Evolutionary conservation across 1,140 invertebrate species (phyloP).

Genomic region (Orussus abietinus): DNA sequence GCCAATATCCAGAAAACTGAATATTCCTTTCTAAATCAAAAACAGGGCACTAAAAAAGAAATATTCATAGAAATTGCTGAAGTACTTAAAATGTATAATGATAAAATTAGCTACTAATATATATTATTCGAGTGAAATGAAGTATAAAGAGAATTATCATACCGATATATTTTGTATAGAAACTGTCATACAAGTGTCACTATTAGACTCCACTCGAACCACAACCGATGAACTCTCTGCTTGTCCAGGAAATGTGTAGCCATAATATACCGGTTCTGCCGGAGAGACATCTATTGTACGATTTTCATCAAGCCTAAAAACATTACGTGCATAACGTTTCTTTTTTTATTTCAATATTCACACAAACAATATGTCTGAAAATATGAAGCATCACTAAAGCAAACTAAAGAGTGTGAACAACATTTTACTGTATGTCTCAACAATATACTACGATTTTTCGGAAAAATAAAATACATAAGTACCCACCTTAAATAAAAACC

Average conservation of each 20-base stretch:
- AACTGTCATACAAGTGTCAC: constrained; percentile 58
- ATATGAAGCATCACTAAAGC: constrained; percentile 2
- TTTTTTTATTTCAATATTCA: constrained; percentile 2
- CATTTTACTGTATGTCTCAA: constrained; percentile 7
- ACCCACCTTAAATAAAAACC: constrained; percentile 52
- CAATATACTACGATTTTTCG: constrained; percentile 1
- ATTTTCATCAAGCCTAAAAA: constrained; percentile 22
- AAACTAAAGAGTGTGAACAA: constrained; percentile 7
- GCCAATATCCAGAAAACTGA: constrained; percentile 61
- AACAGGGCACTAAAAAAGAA: constrained; percentile 59
- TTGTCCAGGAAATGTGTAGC: constrained; percentile 54
- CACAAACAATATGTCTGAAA: not conserved
- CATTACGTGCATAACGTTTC: constrained; percentile 3
- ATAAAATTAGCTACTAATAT: not conserved
- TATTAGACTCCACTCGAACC: constrained; percentile 54
- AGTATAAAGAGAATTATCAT: constrained; percentile 21
- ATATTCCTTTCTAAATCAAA: constrained; percentile 63
- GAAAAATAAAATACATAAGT: not conserved
- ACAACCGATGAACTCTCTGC: constrained; percentile 52
- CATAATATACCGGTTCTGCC: constrained; percentile 58
- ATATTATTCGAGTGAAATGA: too few species aligned
- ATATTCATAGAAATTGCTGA: constrained; percentile 6
- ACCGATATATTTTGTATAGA: constrained; percentile 63
- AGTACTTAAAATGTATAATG: constrained; percentile 1
- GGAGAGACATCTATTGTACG: constrained; percentile 35